These are phyloP conservation scores for Rana temporaria DNA, from an alignment of 2,113 vertebrate species.

Conservation along the genomic window DNA sequence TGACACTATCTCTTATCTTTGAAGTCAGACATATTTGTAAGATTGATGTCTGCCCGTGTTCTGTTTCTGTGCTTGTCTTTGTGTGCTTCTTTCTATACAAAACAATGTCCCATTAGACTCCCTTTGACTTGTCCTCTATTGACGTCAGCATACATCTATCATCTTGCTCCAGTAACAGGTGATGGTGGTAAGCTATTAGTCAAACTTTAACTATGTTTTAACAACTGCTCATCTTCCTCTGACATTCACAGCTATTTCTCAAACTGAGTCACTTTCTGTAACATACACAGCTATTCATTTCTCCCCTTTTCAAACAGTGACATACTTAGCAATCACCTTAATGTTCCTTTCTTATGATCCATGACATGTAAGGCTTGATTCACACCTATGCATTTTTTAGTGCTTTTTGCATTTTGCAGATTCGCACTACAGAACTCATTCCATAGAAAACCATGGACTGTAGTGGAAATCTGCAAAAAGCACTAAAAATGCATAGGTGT, in stretches of 20 bases:
- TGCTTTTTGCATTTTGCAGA: too few relatives aligned
- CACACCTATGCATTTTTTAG: too few relatives aligned
- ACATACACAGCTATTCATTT: not conserved
- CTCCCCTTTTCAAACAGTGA: not conserved
- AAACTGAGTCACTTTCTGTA: not conserved
- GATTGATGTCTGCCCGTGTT: conserved; percentile 3
- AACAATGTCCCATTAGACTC: conserved; percentile 11
- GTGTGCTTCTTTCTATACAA: not conserved
- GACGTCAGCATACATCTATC: conserved; percentile 32
- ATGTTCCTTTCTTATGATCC: not conserved
- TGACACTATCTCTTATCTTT: not conserved
- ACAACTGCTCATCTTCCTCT: conserved; percentile 35
- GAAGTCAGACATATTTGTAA: not conserved
- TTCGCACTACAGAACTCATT: too few relatives aligned
- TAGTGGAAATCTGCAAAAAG: too few relatives aligned
- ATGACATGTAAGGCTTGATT: not conserved
- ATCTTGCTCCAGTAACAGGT: conserved; percentile 27
- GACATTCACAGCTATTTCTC: conserved; percentile 32
- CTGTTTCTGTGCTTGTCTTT: not conserved
- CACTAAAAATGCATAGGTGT: too few relatives aligned
- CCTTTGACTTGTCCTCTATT: not conserved
- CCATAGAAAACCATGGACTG: too few relatives aligned
- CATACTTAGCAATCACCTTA: conserved; percentile 2
- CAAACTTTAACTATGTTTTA: conserved; percentile 40
- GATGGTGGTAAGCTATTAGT: conserved; percentile 22